Evolutionary conservation across 2,888 invertebrate genomes (phyloP).

Genomic region (Sthenelais limicola): DNA sequence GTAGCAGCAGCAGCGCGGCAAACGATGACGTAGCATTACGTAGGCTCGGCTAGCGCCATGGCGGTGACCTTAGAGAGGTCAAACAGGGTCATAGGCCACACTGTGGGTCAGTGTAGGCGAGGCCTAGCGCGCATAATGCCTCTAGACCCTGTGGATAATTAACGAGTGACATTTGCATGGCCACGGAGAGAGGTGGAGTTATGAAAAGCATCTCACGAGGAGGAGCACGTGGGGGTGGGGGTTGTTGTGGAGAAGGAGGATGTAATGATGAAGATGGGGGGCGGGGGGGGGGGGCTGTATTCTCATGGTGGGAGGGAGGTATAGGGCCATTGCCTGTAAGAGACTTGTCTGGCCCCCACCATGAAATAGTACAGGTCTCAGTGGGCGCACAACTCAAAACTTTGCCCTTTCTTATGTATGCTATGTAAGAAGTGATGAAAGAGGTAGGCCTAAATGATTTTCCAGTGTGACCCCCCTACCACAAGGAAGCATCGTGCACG

Average conservation of each 20-base stretch:
- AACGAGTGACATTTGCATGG: constrained; percentile 33
- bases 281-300: neutral
- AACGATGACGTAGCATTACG: constrained; percentile 15
- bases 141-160: constrained; percentile 12
- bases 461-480: too few relatives aligned
- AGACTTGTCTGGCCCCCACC: neutral
- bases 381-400: too few relatives aligned
- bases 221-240: constrained; percentile 24
- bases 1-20: neutral
- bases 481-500: too few relatives aligned
- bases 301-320: constrained; percentile 6
- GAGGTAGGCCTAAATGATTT: too few relatives aligned
- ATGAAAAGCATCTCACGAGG: constrained; percentile 24
- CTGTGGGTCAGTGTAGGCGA: constrained; percentile 24
- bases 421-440: too few relatives aligned
- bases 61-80: constrained; percentile 13
- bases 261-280: neutral
- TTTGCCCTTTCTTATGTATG: too few relatives aligned
- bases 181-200: constrained; percentile 31
- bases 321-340: constrained; percentile 8
- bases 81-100: constrained; percentile 26
- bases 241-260: neutral
- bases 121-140: constrained; percentile 29
- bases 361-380: too few relatives aligned
- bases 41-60: constrained; percentile 1